Evolutionary conservation across 2,888 invertebrate genomes (phyloP).

Genomic region (Drosophila mimetica): DNA sequence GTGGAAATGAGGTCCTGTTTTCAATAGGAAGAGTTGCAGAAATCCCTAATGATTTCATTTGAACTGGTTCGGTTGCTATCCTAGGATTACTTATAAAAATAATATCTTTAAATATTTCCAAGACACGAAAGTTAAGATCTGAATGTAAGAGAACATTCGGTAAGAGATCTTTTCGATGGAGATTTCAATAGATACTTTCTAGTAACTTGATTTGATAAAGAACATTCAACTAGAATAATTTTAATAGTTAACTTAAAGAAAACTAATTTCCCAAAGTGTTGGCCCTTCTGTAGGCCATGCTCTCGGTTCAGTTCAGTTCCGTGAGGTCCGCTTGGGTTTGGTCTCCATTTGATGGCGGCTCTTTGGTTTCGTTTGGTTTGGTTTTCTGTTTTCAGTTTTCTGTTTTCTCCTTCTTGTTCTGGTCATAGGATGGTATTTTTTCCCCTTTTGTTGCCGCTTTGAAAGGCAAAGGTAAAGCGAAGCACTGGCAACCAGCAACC

Average conservation of each 20-base stretch:
- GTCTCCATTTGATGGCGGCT: slow-evolving; percentile 50
- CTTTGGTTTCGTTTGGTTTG: slow-evolving; percentile 13
- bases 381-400: slow-evolving; percentile 6
- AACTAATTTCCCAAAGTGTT: background rate
- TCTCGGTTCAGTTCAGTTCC: slow-evolving; percentile 1
- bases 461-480: slow-evolving; percentile 22
- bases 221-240: no score
- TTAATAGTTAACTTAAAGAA: background rate
- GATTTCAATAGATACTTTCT: no score
- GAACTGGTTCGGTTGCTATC: no score
- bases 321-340: slow-evolving; percentile 6
- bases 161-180: no score
- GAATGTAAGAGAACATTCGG: no score
- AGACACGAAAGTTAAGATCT: no score
- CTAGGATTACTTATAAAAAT: no score
- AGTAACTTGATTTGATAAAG: no score
- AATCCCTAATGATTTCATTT: no score
- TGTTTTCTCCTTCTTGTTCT: slow-evolving; percentile 14
- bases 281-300: background rate
- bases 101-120: no score
- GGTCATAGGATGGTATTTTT: slow-evolving; percentile 34
- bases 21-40: background rate
- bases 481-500: slow-evolving; percentile 2
- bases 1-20: background rate
- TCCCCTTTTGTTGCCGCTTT: slow-evolving; percentile 21